These are phyloP conservation scores for Morbakka virulenta DNA, from an alignment of 30 jellyfish, hydroid and myxozoan genomes.

Conservation along the genomic window DNA sequence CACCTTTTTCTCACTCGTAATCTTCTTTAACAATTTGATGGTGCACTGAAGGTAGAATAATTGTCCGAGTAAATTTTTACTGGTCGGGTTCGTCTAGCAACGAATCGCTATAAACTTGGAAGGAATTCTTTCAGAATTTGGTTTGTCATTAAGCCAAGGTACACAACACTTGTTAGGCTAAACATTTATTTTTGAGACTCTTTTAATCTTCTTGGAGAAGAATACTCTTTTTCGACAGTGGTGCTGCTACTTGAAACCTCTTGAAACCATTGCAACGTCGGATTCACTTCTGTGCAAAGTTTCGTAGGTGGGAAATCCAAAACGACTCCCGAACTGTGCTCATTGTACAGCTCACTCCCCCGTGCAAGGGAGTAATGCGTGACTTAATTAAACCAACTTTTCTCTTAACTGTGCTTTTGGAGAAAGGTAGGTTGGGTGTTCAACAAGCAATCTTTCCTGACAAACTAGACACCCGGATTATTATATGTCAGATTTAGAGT, in stretches of 20 bases:
- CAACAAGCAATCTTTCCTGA: no score
- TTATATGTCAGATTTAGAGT: no score
- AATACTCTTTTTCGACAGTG: background rate
- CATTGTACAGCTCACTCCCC: constrained; percentile 40
- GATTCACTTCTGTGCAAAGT: background rate
- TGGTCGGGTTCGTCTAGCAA: constrained; percentile 39
- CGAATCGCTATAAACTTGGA: constrained; percentile 10
- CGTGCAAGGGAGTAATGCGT: no score
- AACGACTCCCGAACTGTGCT: constrained; percentile 3
- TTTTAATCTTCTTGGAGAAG: constrained; percentile 20
- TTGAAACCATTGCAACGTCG: constrained; percentile 22
- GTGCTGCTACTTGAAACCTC: constrained; percentile 10
- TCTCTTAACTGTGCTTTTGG: no score
- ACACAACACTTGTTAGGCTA: no score
- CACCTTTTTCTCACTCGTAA: no score
- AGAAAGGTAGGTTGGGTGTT: no score
- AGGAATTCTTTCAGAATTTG: constrained; percentile 16
- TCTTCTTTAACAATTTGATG: no score
- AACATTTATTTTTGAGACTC: background rate
- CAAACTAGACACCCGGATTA: no score
- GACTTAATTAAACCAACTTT: no score
- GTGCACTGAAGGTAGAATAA: constrained; percentile 22
- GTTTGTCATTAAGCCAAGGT: constrained; percentile 13
- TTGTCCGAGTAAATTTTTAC: constrained; percentile 34
- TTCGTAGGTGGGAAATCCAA: constrained; percentile 10